Conservation (phyloP, 2,113 vertebrate genomes). For the Crypturellus undulatus region DNA sequence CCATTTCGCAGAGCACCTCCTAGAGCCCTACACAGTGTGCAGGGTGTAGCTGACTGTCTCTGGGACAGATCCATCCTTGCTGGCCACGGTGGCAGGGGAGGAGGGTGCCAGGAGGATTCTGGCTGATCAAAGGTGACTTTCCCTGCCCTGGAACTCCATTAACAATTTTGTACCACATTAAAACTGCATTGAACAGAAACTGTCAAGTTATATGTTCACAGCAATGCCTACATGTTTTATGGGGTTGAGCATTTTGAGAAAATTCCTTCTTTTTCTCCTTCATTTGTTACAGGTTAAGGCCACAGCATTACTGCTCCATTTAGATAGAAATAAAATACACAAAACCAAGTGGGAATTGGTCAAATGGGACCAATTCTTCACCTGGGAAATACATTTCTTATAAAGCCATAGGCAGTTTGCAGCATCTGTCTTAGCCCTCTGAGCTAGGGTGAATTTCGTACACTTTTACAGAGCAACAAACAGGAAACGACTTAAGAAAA, state of each 20-base stretch:
- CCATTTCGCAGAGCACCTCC: slow-evolving; percentile 41
- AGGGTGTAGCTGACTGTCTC: background rate
- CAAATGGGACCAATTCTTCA: background rate
- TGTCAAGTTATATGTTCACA: background rate
- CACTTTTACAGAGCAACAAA: background rate
- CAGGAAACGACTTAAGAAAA: slow-evolving; percentile 32
- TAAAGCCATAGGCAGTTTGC: background rate
- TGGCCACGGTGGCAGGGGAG: background rate
- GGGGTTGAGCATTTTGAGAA: background rate
- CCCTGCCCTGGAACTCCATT: background rate
- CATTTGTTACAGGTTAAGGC: background rate
- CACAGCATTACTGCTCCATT: background rate
- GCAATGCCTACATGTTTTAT: background rate
- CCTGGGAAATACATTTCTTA: slow-evolving; percentile 1
- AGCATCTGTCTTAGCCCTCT: background rate
- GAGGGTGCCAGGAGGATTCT: background rate
- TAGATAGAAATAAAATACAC: background rate
- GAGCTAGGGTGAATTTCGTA: background rate
- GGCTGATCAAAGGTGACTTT: background rate
- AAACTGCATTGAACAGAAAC: background rate
- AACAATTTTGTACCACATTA: background rate
- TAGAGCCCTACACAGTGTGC: background rate
- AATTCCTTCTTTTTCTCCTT: background rate
- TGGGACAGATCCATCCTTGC: slow-evolving; percentile 18
- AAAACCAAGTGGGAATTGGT: background rate